These are phyloP conservation scores for Indri indri DNA, from an alignment of 2,113 vertebrate species.

Conservation along the genomic window DNA sequence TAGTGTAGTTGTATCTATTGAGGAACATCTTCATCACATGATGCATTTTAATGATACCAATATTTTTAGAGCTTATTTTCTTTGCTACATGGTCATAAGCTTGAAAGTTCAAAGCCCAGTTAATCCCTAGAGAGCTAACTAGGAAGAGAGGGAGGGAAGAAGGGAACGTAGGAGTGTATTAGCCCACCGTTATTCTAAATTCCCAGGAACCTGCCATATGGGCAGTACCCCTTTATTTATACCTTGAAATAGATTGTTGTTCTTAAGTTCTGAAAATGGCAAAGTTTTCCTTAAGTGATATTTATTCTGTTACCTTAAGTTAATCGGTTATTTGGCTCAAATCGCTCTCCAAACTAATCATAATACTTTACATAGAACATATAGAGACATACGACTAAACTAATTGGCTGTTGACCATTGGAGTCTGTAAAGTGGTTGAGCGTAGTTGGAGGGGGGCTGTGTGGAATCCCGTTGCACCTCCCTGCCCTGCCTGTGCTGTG, in stretches of 20 bases:
- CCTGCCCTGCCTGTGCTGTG: neutral
- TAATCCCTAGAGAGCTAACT: neutral
- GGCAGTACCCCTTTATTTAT: neutral
- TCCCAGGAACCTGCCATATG: neutral
- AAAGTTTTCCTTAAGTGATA: neutral
- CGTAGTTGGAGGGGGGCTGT: neutral
- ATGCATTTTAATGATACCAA: neutral
- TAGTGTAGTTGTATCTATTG: neutral
- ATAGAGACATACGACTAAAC: neutral
- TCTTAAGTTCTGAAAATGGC: neutral
- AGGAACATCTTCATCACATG: neutral
- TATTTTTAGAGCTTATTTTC: constrained; percentile 18
- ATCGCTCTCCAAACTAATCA: constrained; percentile 10
- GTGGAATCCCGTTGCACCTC: neutral
- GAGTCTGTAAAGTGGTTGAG: neutral
- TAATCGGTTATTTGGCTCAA: neutral
- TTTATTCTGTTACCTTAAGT: constrained; percentile 16
- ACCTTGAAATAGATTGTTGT: neutral
- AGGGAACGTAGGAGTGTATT: neutral
- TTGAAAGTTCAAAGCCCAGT: neutral
- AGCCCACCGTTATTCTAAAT: neutral
- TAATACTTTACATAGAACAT: neutral
- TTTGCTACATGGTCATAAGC: neutral
- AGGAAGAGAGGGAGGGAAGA: neutral
- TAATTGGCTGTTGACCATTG: neutral